Base-by-base conservation (phyloP, 1,140 invertebrate genomes). In the Odontomachus brunneus region DNA sequence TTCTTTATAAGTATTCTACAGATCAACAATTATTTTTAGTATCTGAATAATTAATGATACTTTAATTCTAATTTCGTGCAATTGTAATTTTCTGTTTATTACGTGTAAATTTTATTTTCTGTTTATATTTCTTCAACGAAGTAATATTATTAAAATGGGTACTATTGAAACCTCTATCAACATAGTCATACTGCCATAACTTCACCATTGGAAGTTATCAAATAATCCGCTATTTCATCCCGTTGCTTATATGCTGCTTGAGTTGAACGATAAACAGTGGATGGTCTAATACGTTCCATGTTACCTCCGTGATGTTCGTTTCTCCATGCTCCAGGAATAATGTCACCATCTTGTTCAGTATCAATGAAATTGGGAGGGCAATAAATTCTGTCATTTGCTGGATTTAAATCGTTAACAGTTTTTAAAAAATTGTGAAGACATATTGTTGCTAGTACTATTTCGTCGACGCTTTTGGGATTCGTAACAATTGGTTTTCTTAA, bases 351-450 rank as follows among this genome's bases (percentile, higher is more conserved):
- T 4, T 60, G 24, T 60, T 60, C 59, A 29, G 14, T 5, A 53
- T 53, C 51, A n/a, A 53, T 15, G 17, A 53, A 60, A 60, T 60
- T 60, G 26, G 22, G 59, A 17, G 59, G 59, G n/a, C 59, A 60
- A 29, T 60, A 60, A 2, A 14, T 60, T 60, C n/a, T 29, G 2
- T 60, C 29, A 0, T 29, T 60, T n/a, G 26, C 2, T 29, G 0
- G 3, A 29, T 60, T 22, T 14, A 29, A 3, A 17, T 60, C 59
- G 4, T 60, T 60, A 0, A 29, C 15, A 17, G 26, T 4, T 60
- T 60, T 60, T 15, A n/a, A 60, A 29, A 60, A 60, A 60, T 60
- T 60, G 15, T 60, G 51, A 60, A n/a, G n/a, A n/a, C 59, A 60
- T 4, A 60, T 17, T 5, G 59, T 15, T 29, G 24, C 29, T 60